Percentiles rank a stretch among this genome's conserved stretches.
phyloP scores from a whole-genome alignment of 2,888 invertebrate species.

The Diarsia mendica region DNA sequence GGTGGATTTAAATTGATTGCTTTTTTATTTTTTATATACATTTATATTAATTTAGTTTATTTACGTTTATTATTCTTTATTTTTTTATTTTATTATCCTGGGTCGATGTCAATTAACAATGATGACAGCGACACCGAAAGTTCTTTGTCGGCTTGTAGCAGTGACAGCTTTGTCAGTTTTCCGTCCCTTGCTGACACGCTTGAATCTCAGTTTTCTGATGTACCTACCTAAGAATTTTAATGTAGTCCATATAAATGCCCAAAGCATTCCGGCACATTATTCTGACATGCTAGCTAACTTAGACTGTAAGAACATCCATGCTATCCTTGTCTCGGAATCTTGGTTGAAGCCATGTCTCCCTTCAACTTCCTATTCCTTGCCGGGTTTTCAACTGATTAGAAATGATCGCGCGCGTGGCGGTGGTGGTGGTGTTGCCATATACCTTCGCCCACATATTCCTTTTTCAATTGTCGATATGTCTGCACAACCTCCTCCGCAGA shows the following conservation, averaged over 20 bases:
- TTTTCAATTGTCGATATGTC: neutral
- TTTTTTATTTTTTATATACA: no score
- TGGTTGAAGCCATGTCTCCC: neutral
- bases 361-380: neutral
- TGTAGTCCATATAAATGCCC: neutral
- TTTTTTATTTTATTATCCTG: no score
- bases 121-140: no score
- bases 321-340: neutral
- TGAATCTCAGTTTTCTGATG: neutral
- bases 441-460: neutral
- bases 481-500: no score
- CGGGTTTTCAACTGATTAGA: neutral
- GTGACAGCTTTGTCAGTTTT: neutral
- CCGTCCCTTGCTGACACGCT: neutral
- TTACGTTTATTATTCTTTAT: no score
- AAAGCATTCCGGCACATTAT: neutral
- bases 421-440: neutral
- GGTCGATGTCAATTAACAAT: no score
- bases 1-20: no score
- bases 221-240: neutral
- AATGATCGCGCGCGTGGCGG: neutral
- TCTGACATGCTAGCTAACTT: neutral
- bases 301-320: neutral
- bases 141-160: neutral
- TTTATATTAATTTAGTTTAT: no score